These are phyloP conservation scores for Aegypius monachus DNA, from an alignment of 2,113 vertebrate genomes.

Conservation along the genomic window DNA sequence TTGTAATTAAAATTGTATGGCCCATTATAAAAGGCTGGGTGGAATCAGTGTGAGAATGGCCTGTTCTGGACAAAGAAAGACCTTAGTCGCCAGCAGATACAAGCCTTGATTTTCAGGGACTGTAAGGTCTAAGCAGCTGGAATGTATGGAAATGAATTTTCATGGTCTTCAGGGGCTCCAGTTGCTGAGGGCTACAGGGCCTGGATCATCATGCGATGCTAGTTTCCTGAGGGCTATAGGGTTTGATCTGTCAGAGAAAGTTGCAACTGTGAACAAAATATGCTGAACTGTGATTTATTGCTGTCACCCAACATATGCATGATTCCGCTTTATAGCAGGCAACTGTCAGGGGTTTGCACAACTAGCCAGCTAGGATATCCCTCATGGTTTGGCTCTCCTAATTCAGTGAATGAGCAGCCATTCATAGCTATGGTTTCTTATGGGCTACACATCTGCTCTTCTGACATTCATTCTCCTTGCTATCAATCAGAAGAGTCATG, in stretches of 20 bases:
- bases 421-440: background rate
- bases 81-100: background rate
- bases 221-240: background rate
- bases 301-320: background rate
- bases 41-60: background rate
- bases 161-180: background rate
- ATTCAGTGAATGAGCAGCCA: background rate
- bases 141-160: background rate
- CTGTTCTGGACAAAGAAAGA: background rate
- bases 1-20: background rate
- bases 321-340: background rate
- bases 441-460: background rate
- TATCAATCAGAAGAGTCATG: background rate
- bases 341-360: background rate
- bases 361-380: background rate
- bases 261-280: background rate
- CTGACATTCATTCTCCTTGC: background rate
- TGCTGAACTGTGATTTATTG: background rate
- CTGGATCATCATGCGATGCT: background rate
- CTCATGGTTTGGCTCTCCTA: background rate
- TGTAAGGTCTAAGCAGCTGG: background rate
- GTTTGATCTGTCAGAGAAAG: background rate
- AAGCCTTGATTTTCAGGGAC: background rate
- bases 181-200: background rate
- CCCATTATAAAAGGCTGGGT: background rate